Base-by-base conservation (phyloP, 2,797 vertebrate species). In the Microchirus variegatus region DNA sequence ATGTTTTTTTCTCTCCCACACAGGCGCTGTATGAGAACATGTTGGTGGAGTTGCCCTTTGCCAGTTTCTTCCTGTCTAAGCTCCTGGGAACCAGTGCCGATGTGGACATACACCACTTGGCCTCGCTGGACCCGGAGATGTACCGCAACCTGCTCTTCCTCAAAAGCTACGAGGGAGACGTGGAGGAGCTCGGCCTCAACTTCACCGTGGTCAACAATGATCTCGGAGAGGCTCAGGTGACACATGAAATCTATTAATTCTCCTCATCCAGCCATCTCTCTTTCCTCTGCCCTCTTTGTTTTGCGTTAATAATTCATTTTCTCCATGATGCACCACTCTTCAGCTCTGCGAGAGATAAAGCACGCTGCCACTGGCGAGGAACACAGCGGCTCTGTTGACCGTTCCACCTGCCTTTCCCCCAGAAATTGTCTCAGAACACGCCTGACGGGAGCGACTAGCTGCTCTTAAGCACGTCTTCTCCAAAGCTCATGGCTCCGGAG, bases 141-240 rank as follows among this genome's bases (percentile, higher is more conserved):
- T 99, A 99, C 84, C 94, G 93, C 70, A 99, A 99, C 70, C 90
- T 99, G 37, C 96, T 99, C 58, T 99, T 99, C 83, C 95, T 99
- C 64, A 99, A 98, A 92, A 98, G 97, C 91, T 99, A 99, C 0
- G 96, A 98, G 77, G 98, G 90, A 0, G 97, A 99, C 0, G 97
- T 99, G 70, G 97, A 99, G 80, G 98, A 99, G 74, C 94, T 99
- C 49, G 98, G 98, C 15, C 93, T 99, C 6, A 99, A 99, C 91
- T 99, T 99, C 87, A 99, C 98, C 0, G 93, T 98, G 72, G 97
- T 99, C 67, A 99, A 99, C 91, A 99, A 99, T 9, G 97, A 99
- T 71, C 93, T 99, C 4, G 97, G 98, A 61, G 97, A 99, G 81
- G 97, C 97, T 0, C 97, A 99, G 95, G 98, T 98, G 73, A 78